Evolutionary conservation across 2,113 vertebrate species (phyloP), one percentile per base, ranked within the genome.

Genomic region (Drymodes brunneopygia): DNA sequence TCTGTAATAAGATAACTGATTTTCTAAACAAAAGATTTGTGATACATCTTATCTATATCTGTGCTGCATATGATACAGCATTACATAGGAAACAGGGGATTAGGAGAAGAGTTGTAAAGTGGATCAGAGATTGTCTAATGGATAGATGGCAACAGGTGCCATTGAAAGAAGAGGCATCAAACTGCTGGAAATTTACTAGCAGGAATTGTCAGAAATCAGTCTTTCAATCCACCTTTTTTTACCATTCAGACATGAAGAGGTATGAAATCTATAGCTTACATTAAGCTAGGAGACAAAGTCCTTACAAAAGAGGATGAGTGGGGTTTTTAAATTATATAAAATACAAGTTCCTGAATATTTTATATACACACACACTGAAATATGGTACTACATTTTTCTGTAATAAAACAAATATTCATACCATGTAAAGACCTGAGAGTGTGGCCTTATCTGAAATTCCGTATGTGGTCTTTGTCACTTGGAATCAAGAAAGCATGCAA

Each of bases 1-100:
- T 74, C 53, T 91, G 88, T 95, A 96, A 95, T 90, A 92, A 93
- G 94, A 94, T 94, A 95, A 96, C 86, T 86, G 83, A 87, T 86
- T 94, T 96, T 94, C 92, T 94, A 96, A 94, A 96, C 88, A 96
- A 94, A 91, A 82, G 86, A 94, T 93, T 94, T 96, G 72, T 89
- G 69, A 92, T 83, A 38, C 71, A 74, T 95, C 64, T 92, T 90
- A 88, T 93, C 75, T 88, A 0, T 94, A 83, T 82, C 92, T 94
- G 44, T 70, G 65, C 60, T 92, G 91, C 72, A 42, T 92, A 67
- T 71, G 88, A 92, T 90, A 81, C 77, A 95, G 80, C 60, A 75
- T 78, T 86, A 97, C 80, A 84, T 64, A 89, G 92, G 88, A 91
- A 95, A 61, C 10, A 3, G 64, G 60, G 83, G 88, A 97, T 97